Evolutionary conservation across 2,113 vertebrate species (phyloP), one percentile per base, ranked within the genome.

Genomic region (Lampris megalopsis): DNA sequence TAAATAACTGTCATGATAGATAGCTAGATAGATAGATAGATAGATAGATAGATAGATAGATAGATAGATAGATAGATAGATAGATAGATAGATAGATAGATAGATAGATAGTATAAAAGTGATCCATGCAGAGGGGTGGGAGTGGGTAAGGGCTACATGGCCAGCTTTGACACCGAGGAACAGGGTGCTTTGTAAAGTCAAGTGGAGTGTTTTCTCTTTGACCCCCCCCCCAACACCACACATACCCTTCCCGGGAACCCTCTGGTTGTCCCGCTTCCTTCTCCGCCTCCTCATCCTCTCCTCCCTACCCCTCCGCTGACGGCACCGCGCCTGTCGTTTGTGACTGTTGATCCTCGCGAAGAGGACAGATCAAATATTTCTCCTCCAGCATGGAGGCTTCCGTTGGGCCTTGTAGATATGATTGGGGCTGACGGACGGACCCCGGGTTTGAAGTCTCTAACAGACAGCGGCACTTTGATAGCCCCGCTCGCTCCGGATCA

Each of bases 361-460:
- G 88, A 93, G 91, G 91, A 93, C 92, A 93, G 93, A 94, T 95
- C 93, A 94, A 95, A 94, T 94, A 92, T 93, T 93, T 92, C 91
- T 91, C 88, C 93, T 94, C 91, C 84, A 90, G 91, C 87, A 80
- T 86, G 80, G 74, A 86, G 81, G 84, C 87, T 92, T 93, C 92
- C 88, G 75, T 84, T 82, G 86, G 88, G 88, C 85, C 79, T 81
- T 43, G 81, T 88, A 81, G 92, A 94, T 93, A 87, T 87, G 90
- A 94, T 93, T 92, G 92, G 92, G 89, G 89, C 87, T 94, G 94
- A 94, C 91, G 91, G 93, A 93, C 71, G 81, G 87, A 85, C 84
- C 79, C 80, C 42, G 73, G 87, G 86, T 88, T 94, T 94, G 93
- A 94, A 94, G 93, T 93, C 93, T 87, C 74, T 89, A 91, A 91